Evolutionary conservation across 2,797 vertebrate species (phyloP).

Genomic region (Apogon talboti): DNA sequence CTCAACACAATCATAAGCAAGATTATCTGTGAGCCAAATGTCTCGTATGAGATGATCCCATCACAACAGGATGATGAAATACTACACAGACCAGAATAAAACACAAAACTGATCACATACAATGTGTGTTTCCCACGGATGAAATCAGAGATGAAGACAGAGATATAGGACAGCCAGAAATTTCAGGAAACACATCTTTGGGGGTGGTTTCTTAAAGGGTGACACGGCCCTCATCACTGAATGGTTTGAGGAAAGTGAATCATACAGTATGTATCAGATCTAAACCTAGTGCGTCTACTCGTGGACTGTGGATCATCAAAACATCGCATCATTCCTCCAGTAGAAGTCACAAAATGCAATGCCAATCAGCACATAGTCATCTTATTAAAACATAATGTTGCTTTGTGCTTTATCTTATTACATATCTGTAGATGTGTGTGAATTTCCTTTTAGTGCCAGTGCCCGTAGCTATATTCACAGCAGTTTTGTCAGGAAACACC

Average conservation of each 20-base stretch:
- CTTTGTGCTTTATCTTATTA: too few species aligned
- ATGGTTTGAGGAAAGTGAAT: too few species aligned
- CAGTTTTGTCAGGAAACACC: slow-evolving; percentile 3
- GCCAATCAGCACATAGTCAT: too few species aligned
- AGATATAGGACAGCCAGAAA: neutral
- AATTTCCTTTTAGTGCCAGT: neutral
- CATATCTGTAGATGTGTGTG: neutral
- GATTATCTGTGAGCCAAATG: slow-evolving; percentile 61
- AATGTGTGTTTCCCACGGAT: slow-evolving; percentile 12
- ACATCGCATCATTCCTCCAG: too few species aligned
- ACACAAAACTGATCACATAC: slow-evolving; percentile 20
- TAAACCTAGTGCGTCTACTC: too few species aligned
- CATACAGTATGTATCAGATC: too few species aligned
- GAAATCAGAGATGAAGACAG: neutral
- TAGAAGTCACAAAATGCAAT: too few species aligned
- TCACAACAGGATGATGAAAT: slow-evolving; percentile 60
- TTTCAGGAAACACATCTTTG: neutral
- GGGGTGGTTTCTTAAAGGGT: too few species aligned
- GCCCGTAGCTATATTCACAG: neutral
- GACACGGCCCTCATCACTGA: too few species aligned
- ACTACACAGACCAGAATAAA: slow-evolving; percentile 34
- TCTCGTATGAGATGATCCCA: slow-evolving; percentile 56
- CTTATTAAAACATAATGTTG: too few species aligned
- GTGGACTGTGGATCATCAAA: too few species aligned
- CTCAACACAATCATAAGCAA: slow-evolving; percentile 44